A percentile compares a stretch with the other conserved stretches of the same genome.
Evolutionary conservation across 37 sponge, comb jelly and placozoan genomes (phyloP).

Genomic region (Amphimedon queenslandica): DNA sequence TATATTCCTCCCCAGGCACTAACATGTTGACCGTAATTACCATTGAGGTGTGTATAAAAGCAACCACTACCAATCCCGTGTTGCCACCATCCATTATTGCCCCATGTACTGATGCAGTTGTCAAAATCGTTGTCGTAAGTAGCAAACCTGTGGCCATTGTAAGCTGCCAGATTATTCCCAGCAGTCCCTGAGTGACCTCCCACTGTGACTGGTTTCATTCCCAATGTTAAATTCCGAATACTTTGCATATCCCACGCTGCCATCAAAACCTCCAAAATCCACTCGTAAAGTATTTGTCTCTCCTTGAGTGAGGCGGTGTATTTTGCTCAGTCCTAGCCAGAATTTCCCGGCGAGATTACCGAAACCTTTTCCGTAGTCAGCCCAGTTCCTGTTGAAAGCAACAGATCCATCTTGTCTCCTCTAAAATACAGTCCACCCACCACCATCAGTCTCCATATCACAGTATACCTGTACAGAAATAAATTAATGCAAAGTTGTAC

Average conservation of each 20-base stretch:
- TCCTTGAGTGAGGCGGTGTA: slow-evolving; percentile 11
- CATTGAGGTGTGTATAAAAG: too few relatives aligned
- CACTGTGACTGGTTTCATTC: slow-evolving; percentile 3
- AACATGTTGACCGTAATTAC: too few relatives aligned
- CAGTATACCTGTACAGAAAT: slow-evolving; percentile 29
- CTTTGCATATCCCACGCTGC: background rate
- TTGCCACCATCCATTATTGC: too few relatives aligned
- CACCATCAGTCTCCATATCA: slow-evolving; percentile 44
- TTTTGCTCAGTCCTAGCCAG: slow-evolving; percentile 66
- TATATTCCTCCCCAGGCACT: too few relatives aligned
- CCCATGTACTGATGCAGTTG: too few relatives aligned
- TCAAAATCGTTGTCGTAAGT: slow-evolving; percentile 52
- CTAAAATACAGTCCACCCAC: slow-evolving; percentile 61
- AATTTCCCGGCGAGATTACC: slow-evolving; percentile 48
- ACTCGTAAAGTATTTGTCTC: slow-evolving; percentile 13
- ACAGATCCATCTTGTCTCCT: slow-evolving; percentile 26
- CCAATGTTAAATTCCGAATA: slow-evolving; percentile 33
- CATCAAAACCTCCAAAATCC: background rate
- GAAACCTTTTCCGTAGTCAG: slow-evolving; percentile 49
- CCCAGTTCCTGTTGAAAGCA: slow-evolving; percentile 30
- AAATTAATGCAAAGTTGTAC: background rate
- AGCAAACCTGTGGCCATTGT: slow-evolving; percentile 40
- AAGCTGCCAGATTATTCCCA: background rate
- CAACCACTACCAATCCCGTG: too few relatives aligned
- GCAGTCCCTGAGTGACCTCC: slow-evolving; percentile 15